Conservation (phyloP, 2,113 vertebrate genomes). For the Neopipo cinnamomea region DNA sequence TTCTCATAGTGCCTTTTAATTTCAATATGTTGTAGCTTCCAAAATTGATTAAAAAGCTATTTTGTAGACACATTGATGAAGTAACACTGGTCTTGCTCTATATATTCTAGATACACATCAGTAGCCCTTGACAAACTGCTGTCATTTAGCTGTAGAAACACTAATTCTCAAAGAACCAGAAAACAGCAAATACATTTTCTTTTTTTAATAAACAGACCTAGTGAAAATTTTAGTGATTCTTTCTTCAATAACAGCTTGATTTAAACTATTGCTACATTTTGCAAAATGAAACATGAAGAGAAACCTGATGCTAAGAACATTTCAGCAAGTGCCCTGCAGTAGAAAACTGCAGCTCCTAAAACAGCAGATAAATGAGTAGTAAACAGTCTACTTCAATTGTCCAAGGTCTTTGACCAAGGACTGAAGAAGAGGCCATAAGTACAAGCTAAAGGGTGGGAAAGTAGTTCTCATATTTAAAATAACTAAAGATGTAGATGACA, state of each 20-base stretch:
- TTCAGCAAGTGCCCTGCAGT: neutral
- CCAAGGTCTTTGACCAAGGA: neutral
- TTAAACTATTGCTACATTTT: neutral
- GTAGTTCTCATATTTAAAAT: neutral
- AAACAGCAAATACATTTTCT: neutral
- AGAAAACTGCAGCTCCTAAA: neutral
- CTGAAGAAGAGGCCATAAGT: neutral
- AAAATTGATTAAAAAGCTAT: slow-evolving; percentile 15
- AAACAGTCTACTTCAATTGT: neutral
- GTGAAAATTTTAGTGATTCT: neutral
- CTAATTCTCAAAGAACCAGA: neutral
- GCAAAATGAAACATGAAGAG: neutral
- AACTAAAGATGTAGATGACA: neutral
- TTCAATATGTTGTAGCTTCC: slow-evolving; percentile 33
- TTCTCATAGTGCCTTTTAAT: slow-evolving; percentile 48
- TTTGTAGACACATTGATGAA: neutral
- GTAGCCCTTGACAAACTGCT: neutral
- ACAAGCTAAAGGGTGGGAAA: neutral
- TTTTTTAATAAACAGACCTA: neutral
- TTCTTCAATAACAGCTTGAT: neutral
- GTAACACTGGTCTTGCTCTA: neutral
- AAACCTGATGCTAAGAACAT: neutral
- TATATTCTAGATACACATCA: neutral
- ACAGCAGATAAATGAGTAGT: neutral
- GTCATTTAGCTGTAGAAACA: neutral